A percentile compares a stretch with the other conserved stretches of the same genome.
Evolutionary conservation across 2,113 vertebrate species (phyloP).

Genomic region (Progne subis): DNA sequence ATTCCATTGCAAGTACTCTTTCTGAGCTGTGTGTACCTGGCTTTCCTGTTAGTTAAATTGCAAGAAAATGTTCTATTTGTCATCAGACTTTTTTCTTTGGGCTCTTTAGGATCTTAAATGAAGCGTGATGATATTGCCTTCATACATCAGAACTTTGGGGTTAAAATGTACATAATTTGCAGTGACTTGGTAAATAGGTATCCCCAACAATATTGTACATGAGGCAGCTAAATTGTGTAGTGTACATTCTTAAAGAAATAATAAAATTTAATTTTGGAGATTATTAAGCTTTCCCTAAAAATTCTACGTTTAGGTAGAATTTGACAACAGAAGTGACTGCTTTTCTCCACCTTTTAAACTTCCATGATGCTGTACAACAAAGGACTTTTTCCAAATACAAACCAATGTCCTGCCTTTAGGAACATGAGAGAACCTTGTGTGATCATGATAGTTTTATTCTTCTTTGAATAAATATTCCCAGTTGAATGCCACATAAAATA

Average conservation of each 20-base stretch:
- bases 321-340: not conserved
- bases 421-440: not conserved
- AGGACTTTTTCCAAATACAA: not conserved
- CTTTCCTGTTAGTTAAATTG: not conserved
- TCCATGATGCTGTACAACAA: not conserved
- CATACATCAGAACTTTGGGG: not conserved
- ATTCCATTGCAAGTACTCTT: not conserved
- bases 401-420: not conserved
- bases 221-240: not conserved
- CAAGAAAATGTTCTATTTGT: not conserved
- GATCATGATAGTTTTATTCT: not conserved
- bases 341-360: not conserved
- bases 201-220: rapidly evolving
- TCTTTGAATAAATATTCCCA: not conserved
- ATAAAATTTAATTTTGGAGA: not conserved
- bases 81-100: not conserved
- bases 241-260: not conserved
- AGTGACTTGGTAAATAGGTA: not conserved
- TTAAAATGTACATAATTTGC: not conserved
- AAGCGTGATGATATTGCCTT: not conserved
- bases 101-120: not conserved
- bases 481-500: not conserved
- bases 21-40: not conserved
- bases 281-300: not conserved
- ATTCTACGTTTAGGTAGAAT: not conserved